A percentile compares a stretch with the other conserved stretches of the same genome.
Evolutionary conservation across 2,113 vertebrate species (phyloP).

Genomic region (Mixornis gularis): DNA sequence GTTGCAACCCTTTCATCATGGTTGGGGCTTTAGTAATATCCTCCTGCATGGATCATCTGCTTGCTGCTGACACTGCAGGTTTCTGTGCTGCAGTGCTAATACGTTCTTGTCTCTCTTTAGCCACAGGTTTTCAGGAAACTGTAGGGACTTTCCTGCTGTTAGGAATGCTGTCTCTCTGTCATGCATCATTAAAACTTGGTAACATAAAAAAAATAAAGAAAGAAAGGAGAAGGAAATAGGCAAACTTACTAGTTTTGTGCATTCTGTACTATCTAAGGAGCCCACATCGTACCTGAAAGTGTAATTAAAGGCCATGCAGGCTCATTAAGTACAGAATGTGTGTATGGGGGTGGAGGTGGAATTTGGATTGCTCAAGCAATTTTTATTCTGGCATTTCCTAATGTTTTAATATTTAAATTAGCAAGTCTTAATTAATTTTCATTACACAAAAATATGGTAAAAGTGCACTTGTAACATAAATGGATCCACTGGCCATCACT

Average conservation of each 20-base stretch:
- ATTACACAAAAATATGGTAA: not conserved
- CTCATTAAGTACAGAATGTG: not conserved
- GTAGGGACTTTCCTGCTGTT: not conserved
- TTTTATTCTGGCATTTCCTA: not conserved
- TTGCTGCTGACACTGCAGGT: not conserved
- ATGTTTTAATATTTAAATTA: not conserved
- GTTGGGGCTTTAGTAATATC: not conserved
- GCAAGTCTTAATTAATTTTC: not conserved
- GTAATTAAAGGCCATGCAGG: not conserved
- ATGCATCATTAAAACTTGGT: not conserved
- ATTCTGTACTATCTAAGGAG: not conserved
- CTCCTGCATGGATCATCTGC: not conserved
- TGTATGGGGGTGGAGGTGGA: not conserved
- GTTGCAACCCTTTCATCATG: not conserved
- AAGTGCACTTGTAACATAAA: not conserved
- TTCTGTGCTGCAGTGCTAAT: not conserved
- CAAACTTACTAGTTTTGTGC: not conserved
- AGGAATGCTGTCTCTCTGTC: not conserved
- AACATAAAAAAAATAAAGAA: not conserved
- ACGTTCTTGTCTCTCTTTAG: not conserved
- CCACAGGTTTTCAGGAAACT: not conserved
- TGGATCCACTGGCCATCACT: not conserved
- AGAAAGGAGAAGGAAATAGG: not conserved
- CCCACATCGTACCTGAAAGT: not conserved
- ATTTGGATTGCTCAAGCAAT: not conserved